Evolutionary conservation across 2,888 invertebrate genomes (phyloP).

Genomic region (Drosophila paramelanica): DNA sequence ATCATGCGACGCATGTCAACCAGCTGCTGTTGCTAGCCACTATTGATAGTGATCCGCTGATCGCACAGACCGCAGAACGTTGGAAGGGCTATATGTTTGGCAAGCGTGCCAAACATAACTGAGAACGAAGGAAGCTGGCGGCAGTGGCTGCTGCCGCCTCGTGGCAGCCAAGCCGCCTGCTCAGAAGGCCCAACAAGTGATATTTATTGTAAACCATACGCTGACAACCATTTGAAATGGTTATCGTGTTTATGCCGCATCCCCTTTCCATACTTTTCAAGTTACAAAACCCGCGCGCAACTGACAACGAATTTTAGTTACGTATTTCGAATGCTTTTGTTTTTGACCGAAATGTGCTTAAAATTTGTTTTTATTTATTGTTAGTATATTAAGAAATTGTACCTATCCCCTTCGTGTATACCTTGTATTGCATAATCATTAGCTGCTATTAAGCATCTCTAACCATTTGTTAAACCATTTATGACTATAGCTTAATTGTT

Average conservation of each 20-base stretch:
- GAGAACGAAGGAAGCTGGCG: constrained; percentile 80
- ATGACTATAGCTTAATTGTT: constrained; percentile 58
- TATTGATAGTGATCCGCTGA: constrained; percentile 92
- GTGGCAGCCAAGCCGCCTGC: constrained; percentile 47
- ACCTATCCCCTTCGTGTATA: constrained; percentile 65
- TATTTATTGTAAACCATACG: constrained; percentile 63
- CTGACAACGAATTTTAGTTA: constrained; percentile 43
- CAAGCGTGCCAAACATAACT: constrained; percentile 97
- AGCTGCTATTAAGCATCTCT: constrained; percentile 41
- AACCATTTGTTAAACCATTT: constrained; percentile 56
- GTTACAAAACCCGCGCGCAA: constrained; percentile 5
- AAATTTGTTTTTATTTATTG: constrained; percentile 25
- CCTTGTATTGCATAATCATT: constrained; percentile 69
- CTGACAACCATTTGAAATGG: constrained; percentile 69
- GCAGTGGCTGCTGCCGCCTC: constrained; percentile 51
- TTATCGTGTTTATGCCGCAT: constrained; percentile 42
- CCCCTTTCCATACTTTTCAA: constrained; percentile 36
- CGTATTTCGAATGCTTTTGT: constrained; percentile 23
- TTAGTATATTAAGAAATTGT: constrained; percentile 57
- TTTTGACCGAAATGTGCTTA: constrained; percentile 38
- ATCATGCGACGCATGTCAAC: constrained; percentile 99
- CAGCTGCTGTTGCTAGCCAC: constrained; percentile 95
- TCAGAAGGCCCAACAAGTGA: constrained; percentile 59
- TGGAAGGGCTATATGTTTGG: constrained; percentile 99
- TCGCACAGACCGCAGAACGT: constrained; percentile 93